A percentile compares a stretch with the other conserved stretches of the same genome.
phyloP scores from a whole-genome alignment of 2,888 invertebrate species.

The Philopedon plagiatum region DNA sequence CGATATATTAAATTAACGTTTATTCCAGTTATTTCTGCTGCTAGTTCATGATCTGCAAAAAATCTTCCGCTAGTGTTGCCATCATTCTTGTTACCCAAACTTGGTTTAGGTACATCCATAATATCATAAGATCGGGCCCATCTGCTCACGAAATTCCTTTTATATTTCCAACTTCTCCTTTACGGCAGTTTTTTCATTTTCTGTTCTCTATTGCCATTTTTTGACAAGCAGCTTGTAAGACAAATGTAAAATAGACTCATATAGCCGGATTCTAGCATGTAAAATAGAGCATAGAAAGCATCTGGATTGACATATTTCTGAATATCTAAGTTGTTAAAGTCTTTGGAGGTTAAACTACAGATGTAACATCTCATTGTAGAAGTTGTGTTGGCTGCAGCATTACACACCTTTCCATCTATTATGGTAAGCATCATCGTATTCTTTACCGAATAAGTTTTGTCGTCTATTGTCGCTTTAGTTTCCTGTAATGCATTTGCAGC shows the following conservation, averaged over 20 bases:
- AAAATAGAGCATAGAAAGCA: conserved; percentile 34
- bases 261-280: conserved; percentile 49
- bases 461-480: no score
- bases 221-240: neutral
- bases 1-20: conserved; percentile 6
- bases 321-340: conserved; percentile 36
- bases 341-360: conserved; percentile 55
- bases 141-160: conserved; percentile 46
- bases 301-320: conserved; percentile 1
- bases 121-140: conserved; percentile 32
- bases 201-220: neutral
- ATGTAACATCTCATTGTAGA: conserved; percentile 52
- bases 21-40: conserved; percentile 11
- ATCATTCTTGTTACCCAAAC: neutral
- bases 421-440: no score
- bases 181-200: conserved; percentile 30
- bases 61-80: conserved; percentile 21
- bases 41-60: conserved; percentile 11
- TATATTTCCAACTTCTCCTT: conserved; percentile 51
- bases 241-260: conserved; percentile 31
- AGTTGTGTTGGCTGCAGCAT: no score
- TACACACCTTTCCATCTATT: no score
- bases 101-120: neutral
- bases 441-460: no score
- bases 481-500: no score